Evolutionary conservation across 1,140 invertebrate genomes (phyloP).

Genomic region (Pogonognathellus flavescens): DNA sequence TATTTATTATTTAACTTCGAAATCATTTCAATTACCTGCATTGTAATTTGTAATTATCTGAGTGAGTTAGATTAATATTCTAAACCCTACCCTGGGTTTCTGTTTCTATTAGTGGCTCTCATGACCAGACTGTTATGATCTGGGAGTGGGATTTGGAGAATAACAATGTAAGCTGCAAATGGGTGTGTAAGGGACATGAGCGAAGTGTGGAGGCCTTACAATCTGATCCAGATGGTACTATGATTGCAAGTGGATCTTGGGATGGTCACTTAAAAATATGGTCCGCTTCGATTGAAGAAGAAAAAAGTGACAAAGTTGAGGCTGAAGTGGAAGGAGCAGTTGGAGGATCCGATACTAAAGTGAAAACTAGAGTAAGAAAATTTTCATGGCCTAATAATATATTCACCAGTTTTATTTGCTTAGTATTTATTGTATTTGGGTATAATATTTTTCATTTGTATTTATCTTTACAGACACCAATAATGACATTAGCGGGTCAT

Average conservation of each 20-base stretch:
- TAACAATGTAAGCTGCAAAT: slow-evolving; percentile 85
- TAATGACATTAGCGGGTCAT: slow-evolving; percentile 92
- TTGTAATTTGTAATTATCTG: not conserved
- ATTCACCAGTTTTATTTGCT: not conserved
- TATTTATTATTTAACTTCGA: slow-evolving; percentile 68
- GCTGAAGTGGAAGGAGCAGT: slow-evolving; percentile 39
- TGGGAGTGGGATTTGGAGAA: slow-evolving; percentile 87
- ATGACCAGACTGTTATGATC: slow-evolving; percentile 91
- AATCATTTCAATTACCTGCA: not conserved
- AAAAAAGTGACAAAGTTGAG: slow-evolving; percentile 49
- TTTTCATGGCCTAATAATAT: not conserved
- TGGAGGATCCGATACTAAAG: slow-evolving; percentile 30
- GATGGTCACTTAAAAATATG: slow-evolving; percentile 79
- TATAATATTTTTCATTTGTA: too few species aligned
- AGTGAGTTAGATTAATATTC: not conserved
- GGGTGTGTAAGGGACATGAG: slow-evolving; percentile 88
- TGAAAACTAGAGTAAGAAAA: slow-evolving; percentile 50
- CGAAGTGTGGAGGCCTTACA: slow-evolving; percentile 87
- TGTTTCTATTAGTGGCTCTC: slow-evolving; percentile 79
- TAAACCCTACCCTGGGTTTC: too few species aligned
- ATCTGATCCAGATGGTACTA: slow-evolving; percentile 76
- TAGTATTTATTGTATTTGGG: too few species aligned
- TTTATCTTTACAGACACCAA: slow-evolving; percentile 78
- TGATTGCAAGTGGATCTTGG: slow-evolving; percentile 93
- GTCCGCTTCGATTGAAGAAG: slow-evolving; percentile 66